These are phyloP conservation scores for Hypothenemus hampei DNA, from an alignment of 1,140 invertebrate species.

Conservation along the genomic window DNA sequence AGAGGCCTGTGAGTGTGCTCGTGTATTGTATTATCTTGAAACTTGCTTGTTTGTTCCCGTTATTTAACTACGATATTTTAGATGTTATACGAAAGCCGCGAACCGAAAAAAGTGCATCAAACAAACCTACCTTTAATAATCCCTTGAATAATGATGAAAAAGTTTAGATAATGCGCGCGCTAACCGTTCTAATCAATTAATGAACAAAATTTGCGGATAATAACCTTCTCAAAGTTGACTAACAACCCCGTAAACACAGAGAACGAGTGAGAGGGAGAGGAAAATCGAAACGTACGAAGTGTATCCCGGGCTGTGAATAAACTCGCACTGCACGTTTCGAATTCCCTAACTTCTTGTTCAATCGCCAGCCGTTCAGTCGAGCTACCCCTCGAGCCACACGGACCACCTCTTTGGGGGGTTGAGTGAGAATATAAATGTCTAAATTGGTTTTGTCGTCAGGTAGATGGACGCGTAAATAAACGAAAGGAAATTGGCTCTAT, in stretches of 20 bases:
- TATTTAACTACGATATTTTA: too few relatives aligned
- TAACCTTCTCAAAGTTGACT: slow-evolving; percentile 3
- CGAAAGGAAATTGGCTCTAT: too few relatives aligned
- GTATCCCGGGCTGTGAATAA: slow-evolving; percentile 12
- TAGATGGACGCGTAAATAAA: too few relatives aligned
- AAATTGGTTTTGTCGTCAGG: slow-evolving; percentile 12
- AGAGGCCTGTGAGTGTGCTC: background rate
- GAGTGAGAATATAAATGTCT: slow-evolving; percentile 20
- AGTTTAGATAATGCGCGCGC: too few relatives aligned
- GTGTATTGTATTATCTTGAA: slow-evolving; percentile 1
- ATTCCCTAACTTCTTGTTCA: slow-evolving; percentile 27
- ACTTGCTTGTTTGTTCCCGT: too few relatives aligned
- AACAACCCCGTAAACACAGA: slow-evolving; percentile 11
- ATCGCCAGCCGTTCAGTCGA: slow-evolving; percentile 9
- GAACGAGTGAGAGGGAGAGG: background rate
- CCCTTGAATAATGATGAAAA: too few relatives aligned
- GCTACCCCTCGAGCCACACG: slow-evolving; percentile 3
- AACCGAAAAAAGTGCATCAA: too few relatives aligned
- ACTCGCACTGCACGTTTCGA: slow-evolving; percentile 23
- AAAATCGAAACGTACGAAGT: slow-evolving; percentile 13
- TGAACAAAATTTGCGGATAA: slow-evolving; percentile 4
- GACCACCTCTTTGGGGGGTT: slow-evolving; percentile 9
- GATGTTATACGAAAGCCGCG: too few relatives aligned
- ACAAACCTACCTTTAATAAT: too few relatives aligned
- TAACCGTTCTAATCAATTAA: too few relatives aligned